Evolutionary conservation across 2,113 vertebrate genomes (phyloP), one percentile per base, ranked within the genome.

Genomic region (Euleptes europaea): DNA sequence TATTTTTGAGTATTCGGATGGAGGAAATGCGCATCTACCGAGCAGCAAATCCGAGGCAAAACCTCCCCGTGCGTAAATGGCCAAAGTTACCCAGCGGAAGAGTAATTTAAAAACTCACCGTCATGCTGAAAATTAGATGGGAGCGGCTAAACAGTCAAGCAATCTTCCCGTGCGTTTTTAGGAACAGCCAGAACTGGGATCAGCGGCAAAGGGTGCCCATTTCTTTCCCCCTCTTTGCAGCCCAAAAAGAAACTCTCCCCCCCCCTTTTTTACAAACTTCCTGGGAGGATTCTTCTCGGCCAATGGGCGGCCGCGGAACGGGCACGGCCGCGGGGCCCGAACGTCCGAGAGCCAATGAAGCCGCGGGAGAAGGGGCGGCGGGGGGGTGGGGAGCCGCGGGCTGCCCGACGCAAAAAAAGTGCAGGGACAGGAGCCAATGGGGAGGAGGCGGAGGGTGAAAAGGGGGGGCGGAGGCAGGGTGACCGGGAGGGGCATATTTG

Each of bases 261-360:
- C 67, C 51, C 54, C 33, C 57, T 91, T 89, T 93, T 92, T 91
- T 89, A 80, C 71, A 95, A 96, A 96, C 96, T 96, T 97, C 96
- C 96, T 96, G 96, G 96, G 95, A 96, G 95, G 96, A 92, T 83
- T 93, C 88, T 47, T 67, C 35, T 47, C 40, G 38, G 63, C 95
- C 95, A 96, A 96, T 96, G 88, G 88, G 92, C 76, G 54, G 70
- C n/a, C 0, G 15, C 35, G 17, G 71, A 88, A 86, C 0, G 78
- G 79, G 86, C 85, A 88, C 84, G 14, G 47, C 72, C 10, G 38
- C 40, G 3, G 31, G 4, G n/a, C 38, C 1, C 82, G 70, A 31
- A 33, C 38, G 47, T 67, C 6, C 44, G 47, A 54, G 60, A 33
- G 42, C 80, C 76, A 57, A 82, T 79, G 65, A 33, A 15, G 28